A percentile compares a stretch with the other conserved stretches of the same genome.
Conservation (phyloP, 2,113 vertebrate genomes). For the Ptyas mucosa region DNA sequence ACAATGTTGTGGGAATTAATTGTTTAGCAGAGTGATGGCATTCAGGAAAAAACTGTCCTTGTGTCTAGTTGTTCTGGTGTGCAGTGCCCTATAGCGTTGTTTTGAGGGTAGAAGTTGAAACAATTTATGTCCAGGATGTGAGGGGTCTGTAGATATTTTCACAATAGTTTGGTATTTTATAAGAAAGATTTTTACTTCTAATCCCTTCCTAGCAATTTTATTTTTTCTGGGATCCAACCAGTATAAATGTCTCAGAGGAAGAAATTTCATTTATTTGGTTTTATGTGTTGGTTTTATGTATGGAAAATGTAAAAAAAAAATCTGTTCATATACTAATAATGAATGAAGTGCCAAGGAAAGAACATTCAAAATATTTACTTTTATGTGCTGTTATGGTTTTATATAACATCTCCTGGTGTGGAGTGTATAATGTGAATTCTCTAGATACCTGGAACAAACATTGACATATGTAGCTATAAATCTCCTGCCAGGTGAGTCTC, state of each 20-base stretch:
- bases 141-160: not conserved
- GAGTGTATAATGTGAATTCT: not conserved
- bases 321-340: not conserved
- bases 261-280: not conserved
- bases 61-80: too few species aligned
- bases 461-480: not conserved
- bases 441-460: not conserved
- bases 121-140: too few species aligned
- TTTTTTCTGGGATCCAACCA: not conserved
- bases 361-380: not conserved
- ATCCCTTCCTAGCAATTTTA: not conserved
- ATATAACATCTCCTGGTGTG: not conserved
- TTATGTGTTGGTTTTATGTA: not conserved
- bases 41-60: too few species aligned
- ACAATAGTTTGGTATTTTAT: not conserved
- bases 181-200: not conserved
- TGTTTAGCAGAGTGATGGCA: too few species aligned
- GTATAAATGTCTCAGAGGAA: not conserved
- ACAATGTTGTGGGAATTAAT: too few species aligned
- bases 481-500: not conserved
- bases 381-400: not conserved
- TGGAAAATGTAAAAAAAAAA: not conserved
- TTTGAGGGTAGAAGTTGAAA: too few species aligned
- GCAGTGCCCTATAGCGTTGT: too few species aligned
- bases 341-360: not conserved